Evolutionary conservation across 1,140 invertebrate genomes (phyloP), one percentile per base, ranked within the genome.

Genomic region (Adoxophyes honmai): DNA sequence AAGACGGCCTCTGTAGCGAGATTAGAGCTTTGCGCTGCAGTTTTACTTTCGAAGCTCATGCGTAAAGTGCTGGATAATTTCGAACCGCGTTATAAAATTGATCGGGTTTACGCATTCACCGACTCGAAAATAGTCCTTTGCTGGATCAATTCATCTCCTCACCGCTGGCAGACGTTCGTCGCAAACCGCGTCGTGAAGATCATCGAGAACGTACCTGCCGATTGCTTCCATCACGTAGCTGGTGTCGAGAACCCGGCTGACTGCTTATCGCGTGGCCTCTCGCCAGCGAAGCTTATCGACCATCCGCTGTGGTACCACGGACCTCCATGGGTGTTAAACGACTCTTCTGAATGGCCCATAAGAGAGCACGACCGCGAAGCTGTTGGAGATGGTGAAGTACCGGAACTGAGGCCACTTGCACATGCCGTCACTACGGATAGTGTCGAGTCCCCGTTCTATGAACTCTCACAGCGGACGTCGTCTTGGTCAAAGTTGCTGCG

Each of bases 111-210:
- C 10, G 15, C 14, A 11, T 59, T 59, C 21, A 60, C 54, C 4
- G 85, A 89, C 59, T 78, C 80, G 0, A 70, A 58, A 8, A 72
- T 76, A 2, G 68, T 66, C 0, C 39, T 89, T 6, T 16, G 33
- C 6, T 88, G 85, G 84, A 70, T 89, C 5, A 15, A 62, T 13
- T 55, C 59, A 9, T 15, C 57, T 0, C 68, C 77, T 75, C 83
- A n/a, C n/a, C n/a, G n/a, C n/a, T n/a, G n/a, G n/a, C n/a, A n/a
- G n/a, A n/a, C n/a, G n/a, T n/a, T n/a, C 60, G 81, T 90, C 0
- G 80, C 78, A 1, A 89, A 87, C 61, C 60, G 84, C 18, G 70
- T 88, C 0, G 21, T 59, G 3, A 64, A 84, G 68, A 89, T 90
- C 48, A 78, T 77, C 33, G 61, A 58, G 4, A 37, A 48, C 15